These are phyloP conservation scores for Isichthys henryi DNA, from an alignment of 2,113 vertebrate genomes.

Conservation along the genomic window DNA sequence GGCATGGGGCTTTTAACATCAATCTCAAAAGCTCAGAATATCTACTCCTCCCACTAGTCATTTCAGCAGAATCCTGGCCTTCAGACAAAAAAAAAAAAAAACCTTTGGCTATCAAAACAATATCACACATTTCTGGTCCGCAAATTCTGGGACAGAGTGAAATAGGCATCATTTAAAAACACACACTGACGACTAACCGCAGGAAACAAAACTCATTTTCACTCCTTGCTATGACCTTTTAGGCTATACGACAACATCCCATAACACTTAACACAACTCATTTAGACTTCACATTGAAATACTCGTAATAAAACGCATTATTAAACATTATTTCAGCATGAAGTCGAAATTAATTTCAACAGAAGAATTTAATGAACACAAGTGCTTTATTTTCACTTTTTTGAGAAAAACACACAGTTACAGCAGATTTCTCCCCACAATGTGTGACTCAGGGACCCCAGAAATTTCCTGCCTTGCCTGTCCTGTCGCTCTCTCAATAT, in stretches of 20 bases:
- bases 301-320: background rate
- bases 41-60: background rate
- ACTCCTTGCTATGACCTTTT: background rate
- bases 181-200: background rate
- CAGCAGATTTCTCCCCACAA: background rate
- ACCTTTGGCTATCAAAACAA: background rate
- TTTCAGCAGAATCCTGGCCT: background rate
- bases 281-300: background rate
- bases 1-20: too few relatives aligned
- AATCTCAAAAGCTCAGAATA: too few relatives aligned
- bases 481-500: background rate
- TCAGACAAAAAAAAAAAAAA: background rate
- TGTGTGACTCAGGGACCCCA: background rate
- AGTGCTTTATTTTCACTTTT: background rate
- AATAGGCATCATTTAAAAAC: background rate
- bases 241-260: background rate
- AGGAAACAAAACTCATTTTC: background rate
- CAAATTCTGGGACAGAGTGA: too few relatives aligned
- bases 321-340: background rate
- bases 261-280: background rate
- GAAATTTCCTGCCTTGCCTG: too few relatives aligned
- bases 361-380: background rate
- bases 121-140: too few relatives aligned
- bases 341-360: background rate
- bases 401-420: background rate